Evolutionary conservation across 92 coral and sea anemone species (phyloP).

Genomic region (Meandrina meandrites): DNA sequence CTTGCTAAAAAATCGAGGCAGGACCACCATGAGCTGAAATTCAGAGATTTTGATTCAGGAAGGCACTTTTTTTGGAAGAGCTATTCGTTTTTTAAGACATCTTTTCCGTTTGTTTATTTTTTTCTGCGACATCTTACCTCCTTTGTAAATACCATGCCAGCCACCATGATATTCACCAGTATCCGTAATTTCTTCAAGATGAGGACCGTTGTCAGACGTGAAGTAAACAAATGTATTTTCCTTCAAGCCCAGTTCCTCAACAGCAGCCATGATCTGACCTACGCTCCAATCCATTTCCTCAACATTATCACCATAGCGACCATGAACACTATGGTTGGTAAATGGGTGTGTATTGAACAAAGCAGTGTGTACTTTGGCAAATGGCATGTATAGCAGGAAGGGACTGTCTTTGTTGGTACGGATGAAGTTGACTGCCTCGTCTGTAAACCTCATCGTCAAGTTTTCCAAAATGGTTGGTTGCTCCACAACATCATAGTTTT

Average conservation of each 20-base stretch:
- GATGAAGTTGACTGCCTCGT: conserved; percentile 76
- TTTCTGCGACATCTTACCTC: conserved; percentile 87
- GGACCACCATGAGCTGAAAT: no score
- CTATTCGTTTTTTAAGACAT: no score
- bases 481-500: conserved; percentile 79
- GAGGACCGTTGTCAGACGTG: conserved; percentile 92
- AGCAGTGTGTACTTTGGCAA: conserved; percentile 83
- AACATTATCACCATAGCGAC: conserved; percentile 90
- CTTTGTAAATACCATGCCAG: conserved; percentile 82
- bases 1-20: no score
- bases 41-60: no score
- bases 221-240: conserved; percentile 86
- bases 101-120: no score
- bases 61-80: no score
- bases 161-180: conserved; percentile 82
- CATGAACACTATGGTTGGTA: conserved; percentile 80
- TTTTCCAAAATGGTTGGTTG: conserved; percentile 80
- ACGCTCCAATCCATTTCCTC: conserved; percentile 98
- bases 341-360: conserved; percentile 69
- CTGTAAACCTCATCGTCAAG: conserved; percentile 82
- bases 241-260: conserved; percentile 68
- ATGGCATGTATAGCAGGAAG: conserved; percentile 82
- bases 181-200: conserved; percentile 55
- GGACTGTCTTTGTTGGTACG: conserved; percentile 60
- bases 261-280: conserved; percentile 73